Evolutionary conservation across 2,888 invertebrate genomes (phyloP).

Genomic region (Machimus rusticus): DNA sequence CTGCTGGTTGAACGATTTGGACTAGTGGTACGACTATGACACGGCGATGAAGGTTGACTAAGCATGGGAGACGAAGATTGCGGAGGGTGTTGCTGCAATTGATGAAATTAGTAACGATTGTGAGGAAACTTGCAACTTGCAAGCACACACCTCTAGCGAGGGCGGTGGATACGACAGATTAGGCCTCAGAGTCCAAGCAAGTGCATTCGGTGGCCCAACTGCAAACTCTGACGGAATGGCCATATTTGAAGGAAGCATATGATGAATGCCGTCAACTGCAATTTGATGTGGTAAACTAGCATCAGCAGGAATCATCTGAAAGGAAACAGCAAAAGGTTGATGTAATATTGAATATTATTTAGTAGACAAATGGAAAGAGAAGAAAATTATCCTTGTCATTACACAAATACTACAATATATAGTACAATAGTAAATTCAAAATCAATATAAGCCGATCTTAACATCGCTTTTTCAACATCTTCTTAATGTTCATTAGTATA

Average conservation of each 20-base stretch:
- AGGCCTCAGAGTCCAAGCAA: slow-evolving; percentile 56
- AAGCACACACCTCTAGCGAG: slow-evolving; percentile 50
- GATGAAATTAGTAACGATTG: neutral
- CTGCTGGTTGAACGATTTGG: slow-evolving; percentile 64
- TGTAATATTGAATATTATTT: neutral
- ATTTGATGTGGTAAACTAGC: slow-evolving; percentile 55
- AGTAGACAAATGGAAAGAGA: neutral
- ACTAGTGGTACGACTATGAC: slow-evolving; percentile 77
- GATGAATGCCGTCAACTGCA: slow-evolving; percentile 58
- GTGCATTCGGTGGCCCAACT: slow-evolving; percentile 54
- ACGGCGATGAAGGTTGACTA: slow-evolving; percentile 78
- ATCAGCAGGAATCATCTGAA: slow-evolving; percentile 57
- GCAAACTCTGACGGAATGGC: slow-evolving; percentile 59
- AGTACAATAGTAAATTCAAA: neutral
- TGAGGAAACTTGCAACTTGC: neutral
- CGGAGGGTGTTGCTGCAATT: slow-evolving; percentile 61
- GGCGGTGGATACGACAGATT: slow-evolving; percentile 51
- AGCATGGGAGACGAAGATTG: slow-evolving; percentile 74
- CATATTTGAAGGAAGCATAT: slow-evolving; percentile 60
- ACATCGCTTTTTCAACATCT: neutral
- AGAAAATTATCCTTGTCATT: neutral
- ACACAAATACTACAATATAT: neutral
- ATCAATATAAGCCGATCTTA: neutral
- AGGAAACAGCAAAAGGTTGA: neutral
- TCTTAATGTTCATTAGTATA: neutral